These are phyloP conservation scores for Pogonocichla stellata DNA, from an alignment of 2,113 vertebrate genomes.

Conservation along the genomic window DNA sequence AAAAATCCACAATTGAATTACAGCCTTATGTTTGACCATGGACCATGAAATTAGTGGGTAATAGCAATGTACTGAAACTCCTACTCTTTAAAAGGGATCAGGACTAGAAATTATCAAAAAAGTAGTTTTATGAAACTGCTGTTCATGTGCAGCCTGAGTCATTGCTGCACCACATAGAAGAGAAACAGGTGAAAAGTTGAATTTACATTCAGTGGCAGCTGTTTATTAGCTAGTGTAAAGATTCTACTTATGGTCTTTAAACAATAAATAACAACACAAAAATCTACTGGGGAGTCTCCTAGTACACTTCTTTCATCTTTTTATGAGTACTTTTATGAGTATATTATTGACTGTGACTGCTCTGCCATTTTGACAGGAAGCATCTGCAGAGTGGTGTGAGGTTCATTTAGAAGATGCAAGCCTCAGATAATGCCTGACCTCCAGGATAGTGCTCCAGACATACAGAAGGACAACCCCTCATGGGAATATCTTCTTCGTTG, in stretches of 20 bases:
- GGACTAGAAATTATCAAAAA: constrained; percentile 22
- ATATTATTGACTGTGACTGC: background rate
- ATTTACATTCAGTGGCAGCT: background rate
- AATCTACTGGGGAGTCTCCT: background rate
- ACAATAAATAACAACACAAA: background rate
- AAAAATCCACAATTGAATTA: constrained; percentile 72
- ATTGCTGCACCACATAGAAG: background rate
- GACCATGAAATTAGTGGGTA: constrained; percentile 74
- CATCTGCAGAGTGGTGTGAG: background rate
- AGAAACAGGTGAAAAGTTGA: background rate
- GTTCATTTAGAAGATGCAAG: background rate
- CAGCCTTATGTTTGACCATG: constrained; percentile 60
- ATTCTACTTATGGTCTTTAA: background rate
- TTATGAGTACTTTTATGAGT: background rate
- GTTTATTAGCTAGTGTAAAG: background rate
- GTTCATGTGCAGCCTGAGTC: background rate
- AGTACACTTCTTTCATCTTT: background rate
- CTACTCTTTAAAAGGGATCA: constrained; percentile 20
- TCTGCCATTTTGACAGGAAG: background rate
- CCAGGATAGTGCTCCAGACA: background rate
- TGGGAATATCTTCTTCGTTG: background rate
- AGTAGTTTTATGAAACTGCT: background rate
- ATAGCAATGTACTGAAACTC: constrained; percentile 43
- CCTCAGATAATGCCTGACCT: background rate
- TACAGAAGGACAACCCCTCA: fast-evolving